Conservation (phyloP, 2,888 invertebrate genomes). For the Tetranychus truncatus region DNA sequence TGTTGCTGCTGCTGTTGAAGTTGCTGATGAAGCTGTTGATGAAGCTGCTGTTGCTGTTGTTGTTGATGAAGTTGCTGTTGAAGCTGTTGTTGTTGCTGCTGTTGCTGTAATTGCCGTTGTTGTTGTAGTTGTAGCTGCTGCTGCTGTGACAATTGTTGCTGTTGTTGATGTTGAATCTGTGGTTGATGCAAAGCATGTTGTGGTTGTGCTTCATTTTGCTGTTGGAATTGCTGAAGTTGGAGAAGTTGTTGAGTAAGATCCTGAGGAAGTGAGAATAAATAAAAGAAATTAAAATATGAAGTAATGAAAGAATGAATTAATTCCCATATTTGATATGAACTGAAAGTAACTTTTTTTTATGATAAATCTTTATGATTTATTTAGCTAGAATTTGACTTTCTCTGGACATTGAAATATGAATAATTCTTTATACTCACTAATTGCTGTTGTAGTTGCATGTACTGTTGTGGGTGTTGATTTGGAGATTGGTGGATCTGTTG, state of each 20-base stretch:
- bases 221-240: slow-evolving; percentile 13
- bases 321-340: slow-evolving; percentile 18
- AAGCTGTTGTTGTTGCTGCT: slow-evolving; percentile 38
- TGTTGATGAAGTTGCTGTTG: slow-evolving; percentile 41
- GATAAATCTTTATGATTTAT: no score
- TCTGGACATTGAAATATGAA: no score
- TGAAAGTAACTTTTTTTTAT: no score
- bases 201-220: slow-evolving; percentile 17
- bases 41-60: slow-evolving; percentile 15
- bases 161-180: slow-evolving; percentile 13
- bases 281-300: no score
- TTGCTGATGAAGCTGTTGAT: slow-evolving; percentile 20
- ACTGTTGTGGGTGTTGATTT: slow-evolving; percentile 27
- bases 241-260: slow-evolving; percentile 16
- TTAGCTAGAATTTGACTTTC: slow-evolving; percentile 21
- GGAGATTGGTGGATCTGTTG: slow-evolving; percentile 27
- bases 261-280: no score
- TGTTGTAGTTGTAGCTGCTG: slow-evolving; percentile 16
- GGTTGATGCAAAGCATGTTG: slow-evolving; percentile 11
- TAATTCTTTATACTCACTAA: no score
- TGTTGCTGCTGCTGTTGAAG: slow-evolving; percentile 18
- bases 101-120: slow-evolving; percentile 31
- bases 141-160: slow-evolving; percentile 4
- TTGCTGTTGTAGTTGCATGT: slow-evolving; percentile 34
- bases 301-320: no score